phyloP scores from a whole-genome alignment of 30 jellyfish, hydroid and myxozoan genomes.

The Aurelia sp. region DNA sequence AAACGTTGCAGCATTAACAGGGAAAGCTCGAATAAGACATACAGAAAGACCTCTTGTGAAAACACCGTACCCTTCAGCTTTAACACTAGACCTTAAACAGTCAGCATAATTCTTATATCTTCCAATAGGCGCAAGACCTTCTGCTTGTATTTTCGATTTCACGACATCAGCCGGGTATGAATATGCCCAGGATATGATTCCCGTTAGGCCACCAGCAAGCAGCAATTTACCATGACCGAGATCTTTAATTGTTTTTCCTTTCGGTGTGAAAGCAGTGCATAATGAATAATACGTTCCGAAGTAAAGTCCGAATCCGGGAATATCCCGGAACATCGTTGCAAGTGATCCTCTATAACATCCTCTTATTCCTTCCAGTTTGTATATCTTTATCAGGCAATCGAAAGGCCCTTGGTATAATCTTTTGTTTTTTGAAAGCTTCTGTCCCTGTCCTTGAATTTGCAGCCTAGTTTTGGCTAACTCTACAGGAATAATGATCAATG shows the following conservation, averaged over 20 bases:
- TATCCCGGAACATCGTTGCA: slow-evolving; percentile 80
- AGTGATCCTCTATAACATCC: slow-evolving; percentile 84
- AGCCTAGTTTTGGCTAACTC: slow-evolving; percentile 90
- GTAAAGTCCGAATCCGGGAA: slow-evolving; percentile 90
- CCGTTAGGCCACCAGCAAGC: slow-evolving; percentile 95
- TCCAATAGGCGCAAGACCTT: slow-evolving; percentile 82
- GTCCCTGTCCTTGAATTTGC: slow-evolving; percentile 92
- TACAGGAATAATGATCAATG: slow-evolving; percentile 72
- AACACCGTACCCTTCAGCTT: slow-evolving; percentile 74
- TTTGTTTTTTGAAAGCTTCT: slow-evolving; percentile 4
- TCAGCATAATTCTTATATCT: slow-evolving; percentile 49
- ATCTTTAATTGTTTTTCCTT: slow-evolving; percentile 39
- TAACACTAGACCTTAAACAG: slow-evolving; percentile 51
- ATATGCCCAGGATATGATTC: slow-evolving; percentile 81
- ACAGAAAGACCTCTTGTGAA: slow-evolving; percentile 82
- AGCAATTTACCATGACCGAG: slow-evolving; percentile 37
- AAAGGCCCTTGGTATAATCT: slow-evolving; percentile 65
- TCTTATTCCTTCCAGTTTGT: slow-evolving; percentile 69
- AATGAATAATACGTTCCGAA: slow-evolving; percentile 67
- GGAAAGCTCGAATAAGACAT: slow-evolving; percentile 88
- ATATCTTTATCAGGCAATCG: slow-evolving; percentile 67
- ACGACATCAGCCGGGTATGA: slow-evolving; percentile 94
- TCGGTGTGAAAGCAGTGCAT: slow-evolving; percentile 38
- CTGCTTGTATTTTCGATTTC: slow-evolving; percentile 91
- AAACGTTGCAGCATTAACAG: slow-evolving; percentile 94